Evolutionary conservation across 2,797 vertebrate genomes (phyloP), one percentile per base, ranked within the genome.

Genomic region (Sparus aurata): DNA sequence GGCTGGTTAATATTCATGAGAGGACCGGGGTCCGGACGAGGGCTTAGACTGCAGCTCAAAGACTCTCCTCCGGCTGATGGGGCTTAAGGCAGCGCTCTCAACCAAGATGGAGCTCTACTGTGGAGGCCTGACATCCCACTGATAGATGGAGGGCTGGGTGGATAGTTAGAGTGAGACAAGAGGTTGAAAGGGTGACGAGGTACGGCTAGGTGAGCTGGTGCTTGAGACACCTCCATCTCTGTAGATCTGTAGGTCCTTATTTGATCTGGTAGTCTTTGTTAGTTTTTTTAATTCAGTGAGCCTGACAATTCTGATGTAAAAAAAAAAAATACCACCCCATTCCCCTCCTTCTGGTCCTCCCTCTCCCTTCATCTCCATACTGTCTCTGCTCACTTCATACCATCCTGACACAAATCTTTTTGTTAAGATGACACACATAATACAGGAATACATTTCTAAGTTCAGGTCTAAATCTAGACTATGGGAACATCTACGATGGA

Each of bases 1-100:
- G 82, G 63, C 93, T 96, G 94, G 94, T 98, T 97, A 98, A 98
- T 98, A 99, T 98, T 98, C 97, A 98, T 97, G 96, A 97, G 95
- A 91, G 90, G 91, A 86, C 85, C 83, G 83, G 79, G 12, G 86
- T 93, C 89, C 88, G 85, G 91, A 90, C 86, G 67, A 90, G 89
- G 92, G 93, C 90, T 94, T 92, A 95, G 93, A 91, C 90, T 82
- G 77, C 84, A 55, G 89, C 94, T 94, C 94, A 93, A 91, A 93
- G 86, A 92, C 88, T 85, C 87, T 92, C 89, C 90, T 90, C 84
- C 47, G 65, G 84, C 86, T 91, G 88, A 87, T 71, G 85, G 85
- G 81, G 90, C 90, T 92, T 91, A 91, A 92, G 73, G 90, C 90
- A n/a, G 75, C 20, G 18, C 90, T 91, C 89, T 87, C 79, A 72